Evolutionary conservation across 2,888 invertebrate genomes (phyloP), one percentile per base, ranked within the genome.

Genomic region (Steinernema hermaphroditum): DNA sequence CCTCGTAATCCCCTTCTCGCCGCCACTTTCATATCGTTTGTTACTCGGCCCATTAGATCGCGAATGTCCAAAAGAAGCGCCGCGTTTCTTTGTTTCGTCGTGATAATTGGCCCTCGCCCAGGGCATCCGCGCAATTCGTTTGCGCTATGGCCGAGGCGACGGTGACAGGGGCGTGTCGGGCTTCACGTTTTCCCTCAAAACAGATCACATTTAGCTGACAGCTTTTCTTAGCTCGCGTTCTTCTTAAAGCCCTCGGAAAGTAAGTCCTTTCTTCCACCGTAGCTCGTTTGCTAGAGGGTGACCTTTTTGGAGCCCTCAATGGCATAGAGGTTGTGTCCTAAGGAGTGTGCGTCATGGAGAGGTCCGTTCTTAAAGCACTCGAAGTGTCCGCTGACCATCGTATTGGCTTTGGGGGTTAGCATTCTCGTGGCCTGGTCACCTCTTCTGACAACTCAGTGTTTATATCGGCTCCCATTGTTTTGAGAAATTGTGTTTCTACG

Each of bases 391-490:
- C n/a, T n/a, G n/a, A n/a, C n/a, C 37, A 12, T 32, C 62, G 4
- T 62, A 62, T 62, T 62, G 62, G 62, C 16, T 34, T 62, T 32
- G 27, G 62, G 29, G 62, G 32, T 62, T 62, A 62, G 16, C 16
- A 54, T 27, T 19, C 54, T 54, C 22, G 43, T 62, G 32, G 29
- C 62, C 16, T 32, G 62, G 34, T 34, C 62, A 62, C 27, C 62
- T 62, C 32, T 16, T 62, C 16, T 62, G 62, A 62, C 62, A 34
- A 32, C 62, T 62, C 32, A 62, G 19, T 62, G 62, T 62, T 62
- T 62, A 62, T 32, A 62, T 62, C 27, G 27, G 24, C 62, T 24
- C 32, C 32, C 62, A 62, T 29, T 29, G 32, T 62, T 9, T 29
- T 29, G 62, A 24, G 29, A 16, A 29, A 62, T 29, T 12, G 29